A percentile compares a stretch with the other conserved stretches of the same genome.
Conservation (phyloP, 2,797 vertebrate species). For the Arremon aurantiirostris region DNA sequence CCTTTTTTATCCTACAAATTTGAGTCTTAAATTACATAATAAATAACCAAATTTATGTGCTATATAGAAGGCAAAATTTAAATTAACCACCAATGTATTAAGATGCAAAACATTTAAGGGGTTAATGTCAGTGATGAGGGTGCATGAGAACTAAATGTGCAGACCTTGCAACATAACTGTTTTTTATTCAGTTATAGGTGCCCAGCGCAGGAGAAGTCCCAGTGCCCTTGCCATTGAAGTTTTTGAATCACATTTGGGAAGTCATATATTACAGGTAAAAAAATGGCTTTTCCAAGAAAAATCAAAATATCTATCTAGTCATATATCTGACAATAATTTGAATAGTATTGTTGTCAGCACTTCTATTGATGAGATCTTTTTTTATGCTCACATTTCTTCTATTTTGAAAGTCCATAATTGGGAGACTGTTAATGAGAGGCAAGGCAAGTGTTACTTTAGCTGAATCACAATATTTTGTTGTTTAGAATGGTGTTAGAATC, state of each 20-base stretch:
- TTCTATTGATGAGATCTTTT: constrained; percentile 1
- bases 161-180: constrained; percentile 66
- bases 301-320: neutral
- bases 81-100: neutral
- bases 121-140: neutral
- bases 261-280: constrained; percentile 97
- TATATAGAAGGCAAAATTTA: neutral
- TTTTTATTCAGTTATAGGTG: constrained; percentile 90
- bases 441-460: constrained; percentile 61
- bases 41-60: neutral
- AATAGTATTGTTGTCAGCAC: neutral
- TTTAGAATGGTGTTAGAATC: constrained; percentile 11
- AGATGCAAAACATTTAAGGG: neutral
- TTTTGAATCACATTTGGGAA: constrained; percentile 97
- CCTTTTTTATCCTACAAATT: neutral
- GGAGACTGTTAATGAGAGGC: constrained; percentile 58
- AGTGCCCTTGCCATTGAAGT: constrained; percentile 89
- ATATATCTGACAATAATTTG: constrained; percentile 3
- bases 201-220: constrained; percentile 90
- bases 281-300: constrained; percentile 46
- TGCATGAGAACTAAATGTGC: constrained; percentile 38
- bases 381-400: constrained; percentile 46
- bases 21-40: neutral
- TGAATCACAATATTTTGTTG: constrained; percentile 30
- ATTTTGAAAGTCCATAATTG: constrained; percentile 60